Evolutionary conservation across 2,113 vertebrate species (phyloP), one percentile per base, ranked within the genome.

Genomic region (Gambusia affinis): DNA sequence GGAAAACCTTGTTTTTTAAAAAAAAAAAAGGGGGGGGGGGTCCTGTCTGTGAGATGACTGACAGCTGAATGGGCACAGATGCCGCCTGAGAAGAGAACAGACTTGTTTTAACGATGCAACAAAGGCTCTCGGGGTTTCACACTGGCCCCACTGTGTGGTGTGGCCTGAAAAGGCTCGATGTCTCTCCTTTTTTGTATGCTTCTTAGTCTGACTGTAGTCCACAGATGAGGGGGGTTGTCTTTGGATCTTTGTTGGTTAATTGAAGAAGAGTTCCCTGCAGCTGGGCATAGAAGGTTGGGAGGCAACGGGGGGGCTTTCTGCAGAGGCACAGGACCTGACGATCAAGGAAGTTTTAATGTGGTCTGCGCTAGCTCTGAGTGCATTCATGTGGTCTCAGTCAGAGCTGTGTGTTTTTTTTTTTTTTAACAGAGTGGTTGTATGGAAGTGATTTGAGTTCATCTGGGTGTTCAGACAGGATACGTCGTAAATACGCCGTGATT

Each of bases 371-470:
- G 78, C 30, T 62, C 78, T 79, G 0, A 51, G 44, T 63, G 4
- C 77, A 80, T 89, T 91, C 76, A 90, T 88, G 88, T 90, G 90
- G 87, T 85, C 81, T 69, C 69, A 66, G 80, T 76, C 79, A 65
- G 80, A 79, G 80, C 66, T 68, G 1, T 65, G 82, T 81, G 35
- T 8, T 35, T 35, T 37, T 11, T 37, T 6, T 33, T 33, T 33
- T 33, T 33, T 33, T 35, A 73, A 73, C 79, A 65, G 84, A 89
- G 79, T 67, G 78, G 78, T 78, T 83, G 86, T 47, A 89, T 93
- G 92, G 89, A 92, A 91, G 90, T 81, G 83, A 92, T 93, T 93
- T 91, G 76, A 73, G 74, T 77, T 87, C 76, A 85, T 89, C 84
- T 92, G 86, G 84, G 82, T 87, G 88, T 91, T 92, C 88, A 93